Evolutionary conservation across 2,797 vertebrate genomes (phyloP).

Genomic region (Spheniscus humboldti): DNA sequence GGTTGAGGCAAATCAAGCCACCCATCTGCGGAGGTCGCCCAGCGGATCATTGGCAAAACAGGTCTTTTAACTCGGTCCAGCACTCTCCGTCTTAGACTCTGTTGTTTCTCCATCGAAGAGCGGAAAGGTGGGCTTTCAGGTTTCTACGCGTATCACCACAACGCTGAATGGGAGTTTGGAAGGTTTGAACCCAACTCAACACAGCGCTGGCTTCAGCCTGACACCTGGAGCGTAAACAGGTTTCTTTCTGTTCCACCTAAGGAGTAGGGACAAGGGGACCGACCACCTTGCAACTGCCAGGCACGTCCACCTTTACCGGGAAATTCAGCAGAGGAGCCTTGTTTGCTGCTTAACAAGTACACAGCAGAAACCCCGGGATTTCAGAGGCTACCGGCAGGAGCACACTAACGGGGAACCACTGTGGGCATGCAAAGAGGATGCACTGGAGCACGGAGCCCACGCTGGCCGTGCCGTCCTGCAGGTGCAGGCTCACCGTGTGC

Average conservation of each 20-base stretch:
- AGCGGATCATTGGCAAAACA: background rate
- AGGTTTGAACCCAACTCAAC: background rate
- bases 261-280: background rate
- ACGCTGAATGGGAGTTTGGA: background rate
- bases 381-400: background rate
- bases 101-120: background rate
- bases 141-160: background rate
- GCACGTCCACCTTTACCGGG: background rate
- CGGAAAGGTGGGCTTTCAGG: background rate
- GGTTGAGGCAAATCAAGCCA: background rate
- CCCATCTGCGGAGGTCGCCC: background rate
- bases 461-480: background rate
- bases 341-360: background rate
- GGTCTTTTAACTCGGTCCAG: background rate
- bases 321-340: background rate
- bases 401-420: too few relatives aligned
- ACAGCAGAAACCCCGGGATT: background rate
- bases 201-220: background rate
- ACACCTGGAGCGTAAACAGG: background rate
- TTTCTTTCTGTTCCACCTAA: background rate
- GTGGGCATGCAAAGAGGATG: background rate
- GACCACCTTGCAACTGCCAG: background rate
- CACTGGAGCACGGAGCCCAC: background rate
- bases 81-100: background rate
- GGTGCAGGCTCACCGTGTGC: too few relatives aligned